Base-by-base conservation (phyloP, 2,113 vertebrate species). In the Anseranas semipalmata region DNA sequence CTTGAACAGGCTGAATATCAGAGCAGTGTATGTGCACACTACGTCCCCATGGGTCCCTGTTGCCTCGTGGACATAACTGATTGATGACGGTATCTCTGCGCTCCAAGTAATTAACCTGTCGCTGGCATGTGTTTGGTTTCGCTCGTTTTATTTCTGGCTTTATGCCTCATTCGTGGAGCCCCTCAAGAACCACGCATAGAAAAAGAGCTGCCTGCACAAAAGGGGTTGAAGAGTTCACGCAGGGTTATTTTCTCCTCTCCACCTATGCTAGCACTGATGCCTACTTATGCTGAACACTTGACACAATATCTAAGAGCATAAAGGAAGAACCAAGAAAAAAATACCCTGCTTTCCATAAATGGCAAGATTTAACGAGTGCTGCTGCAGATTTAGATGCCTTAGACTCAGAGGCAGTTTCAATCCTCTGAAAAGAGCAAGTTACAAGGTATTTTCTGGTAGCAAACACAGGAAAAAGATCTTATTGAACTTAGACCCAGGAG, bases 381-480 rank as follows among this genome's bases (percentile, higher is more conserved):
- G 60, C 87, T 78, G 73, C 73, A 77, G 41, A 62, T 80, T 90
- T 32, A 55, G 77, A 66, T 46, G 60, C 45, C 58, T 89, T 16
- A 80, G 52, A 91, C 46, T 80, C 55, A 67, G 56, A 74, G 58
- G 55, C 8, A 6, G 52, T n/a, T 91, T 63, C 39, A 73, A 25
- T 78, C 30, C 77, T 66, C 30, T 80, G 78, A 62, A 77, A 93
- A 84, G 39, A 81, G 45, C 28, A 74, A 58, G 81, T 71, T 77
- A 81, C 66, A 95, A 77, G 41, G 37, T 84, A 85, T 78, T 85
- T 75, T 68, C 71, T 82, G 74, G 41, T 76, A 85, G 77, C 28
- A 85, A 73, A 91, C 55, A 77, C n/a, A 30, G 30, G 52, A 37
- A 92, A 92, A 89, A 78, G 45, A 89, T 17, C 81, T 92, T 85